These are phyloP conservation scores for Yponomeuta sedellus DNA, from an alignment of 2,888 invertebrate genomes.

Conservation along the genomic window DNA sequence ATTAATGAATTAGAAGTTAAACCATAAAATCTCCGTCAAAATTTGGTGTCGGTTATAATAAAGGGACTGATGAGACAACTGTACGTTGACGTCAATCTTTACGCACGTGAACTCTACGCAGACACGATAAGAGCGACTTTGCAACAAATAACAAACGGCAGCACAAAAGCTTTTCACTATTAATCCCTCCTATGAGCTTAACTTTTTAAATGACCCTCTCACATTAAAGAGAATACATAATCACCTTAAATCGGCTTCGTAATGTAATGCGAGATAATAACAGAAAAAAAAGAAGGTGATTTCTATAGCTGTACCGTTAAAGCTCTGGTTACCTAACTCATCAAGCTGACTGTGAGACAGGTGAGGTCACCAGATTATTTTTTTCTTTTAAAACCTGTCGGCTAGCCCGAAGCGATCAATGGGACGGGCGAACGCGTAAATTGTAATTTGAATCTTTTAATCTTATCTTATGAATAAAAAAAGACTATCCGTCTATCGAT, in stretches of 20 bases:
- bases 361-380: neutral
- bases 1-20: too few relatives aligned
- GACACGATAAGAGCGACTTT: too few relatives aligned
- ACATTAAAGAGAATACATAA: neutral
- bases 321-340: neutral
- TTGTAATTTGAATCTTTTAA: neutral
- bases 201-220: neutral
- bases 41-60: too few relatives aligned
- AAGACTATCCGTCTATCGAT: too few relatives aligned
- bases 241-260: neutral
- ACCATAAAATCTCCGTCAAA: too few relatives aligned
- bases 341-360: neutral
- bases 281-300: neutral
- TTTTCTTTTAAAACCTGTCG: neutral
- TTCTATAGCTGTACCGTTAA: neutral
- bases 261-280: slow-evolving; percentile 2
- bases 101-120: too few relatives aligned
- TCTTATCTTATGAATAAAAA: neutral
- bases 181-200: neutral
- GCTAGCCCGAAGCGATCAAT: neutral
- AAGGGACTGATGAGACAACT: too few relatives aligned
- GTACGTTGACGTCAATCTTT: too few relatives aligned
- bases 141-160: too few relatives aligned
- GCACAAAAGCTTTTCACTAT: neutral
- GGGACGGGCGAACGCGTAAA: neutral